These are phyloP conservation scores for Neelides sp. DNA, from an alignment of 1,140 invertebrate species.

Conservation along the genomic window DNA sequence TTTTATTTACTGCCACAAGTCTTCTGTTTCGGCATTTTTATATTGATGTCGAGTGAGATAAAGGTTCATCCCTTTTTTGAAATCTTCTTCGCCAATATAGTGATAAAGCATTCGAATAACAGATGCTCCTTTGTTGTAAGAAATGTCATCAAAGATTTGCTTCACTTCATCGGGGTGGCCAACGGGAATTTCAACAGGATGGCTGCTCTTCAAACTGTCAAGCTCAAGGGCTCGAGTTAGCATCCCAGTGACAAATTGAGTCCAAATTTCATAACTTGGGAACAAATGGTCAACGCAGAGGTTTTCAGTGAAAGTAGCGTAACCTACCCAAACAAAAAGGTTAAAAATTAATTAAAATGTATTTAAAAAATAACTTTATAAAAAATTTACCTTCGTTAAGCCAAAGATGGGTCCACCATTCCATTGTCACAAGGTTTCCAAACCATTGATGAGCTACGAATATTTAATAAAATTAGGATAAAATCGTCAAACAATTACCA, in stretches of 20 bases:
- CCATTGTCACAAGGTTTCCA: conserved; percentile 82
- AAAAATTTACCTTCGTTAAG: conserved; percentile 87
- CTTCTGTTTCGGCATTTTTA: conserved; percentile 81
- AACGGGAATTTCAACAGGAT: conserved; percentile 78
- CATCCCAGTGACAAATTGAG: conserved; percentile 67
- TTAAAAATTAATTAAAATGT: not conserved
- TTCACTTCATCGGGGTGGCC: conserved; percentile 81
- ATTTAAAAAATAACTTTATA: conserved; percentile 51
- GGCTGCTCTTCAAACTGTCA: conserved; percentile 78
- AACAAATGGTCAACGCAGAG: conserved; percentile 75
- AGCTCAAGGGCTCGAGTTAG: conserved; percentile 69
- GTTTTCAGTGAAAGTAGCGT: conserved; percentile 31
- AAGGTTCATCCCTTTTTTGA: conserved; percentile 84
- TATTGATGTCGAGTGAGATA: conserved; percentile 84
- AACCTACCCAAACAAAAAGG: not conserved
- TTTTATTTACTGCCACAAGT: too few relatives aligned
- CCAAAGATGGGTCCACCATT: conserved; percentile 60
- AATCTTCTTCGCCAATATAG: conserved; percentile 87
- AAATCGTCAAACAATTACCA: conserved; percentile 15
- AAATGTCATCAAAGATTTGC: conserved; percentile 91
- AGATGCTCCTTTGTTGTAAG: conserved; percentile 67
- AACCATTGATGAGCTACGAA: conserved; percentile 57
- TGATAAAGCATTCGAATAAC: conserved; percentile 93
- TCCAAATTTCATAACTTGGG: conserved; percentile 42
- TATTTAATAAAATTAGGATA: conserved; percentile 16